Base-by-base conservation (phyloP, 2,797 vertebrate species). In the Sciurus carolinensis region DNA sequence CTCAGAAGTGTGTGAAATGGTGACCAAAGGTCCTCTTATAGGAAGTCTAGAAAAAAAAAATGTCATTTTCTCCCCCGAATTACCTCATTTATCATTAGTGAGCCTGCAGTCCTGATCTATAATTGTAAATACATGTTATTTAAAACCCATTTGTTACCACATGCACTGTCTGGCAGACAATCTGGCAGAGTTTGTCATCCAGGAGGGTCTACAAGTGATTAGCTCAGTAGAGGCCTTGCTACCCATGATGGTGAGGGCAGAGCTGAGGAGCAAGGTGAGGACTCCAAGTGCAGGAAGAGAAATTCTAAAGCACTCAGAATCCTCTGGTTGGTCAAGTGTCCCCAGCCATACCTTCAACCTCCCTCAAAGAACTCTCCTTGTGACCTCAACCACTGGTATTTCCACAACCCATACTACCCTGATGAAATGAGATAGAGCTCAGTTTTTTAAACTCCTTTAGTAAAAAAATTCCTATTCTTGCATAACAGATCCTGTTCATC, bases 1-100 rank as follows among this genome's bases (percentile, higher is more conserved):
- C 14, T 67, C 39, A 28, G 42, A 42, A 71, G 6, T 30, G 33
- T 72, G 30, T 66, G 39, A 82, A 42, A 76, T 71, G 52, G 47
- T 91, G 47, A 71, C 44, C n/a, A 33, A 97, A 69, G 2, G 10
- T 44, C 6, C 86, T 73, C 42, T 93, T 93, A 10, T 28, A 62
- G 80, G 47, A 91, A 64, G 14, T 81, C 64, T 54, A 71, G 33
- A 59, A 91, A 88, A 36, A 20, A 52, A 91, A 88, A 36, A 22
- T 6, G 12, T 13, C 1, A 30, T 73, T 87, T 90, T 81, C 9
- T 44, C 3, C 8, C 77, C 26, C 42, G 86, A 42, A 79, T 81
- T 96, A 26, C 3, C 18, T 87, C 30, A 57, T 84, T 90, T 81
- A 90, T 91, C 93, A 82, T 94, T 89, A 95, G 77, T 26, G 42